Conservation (phyloP, 2,113 vertebrate species). For the Pseudopodoces humilis region DNA sequence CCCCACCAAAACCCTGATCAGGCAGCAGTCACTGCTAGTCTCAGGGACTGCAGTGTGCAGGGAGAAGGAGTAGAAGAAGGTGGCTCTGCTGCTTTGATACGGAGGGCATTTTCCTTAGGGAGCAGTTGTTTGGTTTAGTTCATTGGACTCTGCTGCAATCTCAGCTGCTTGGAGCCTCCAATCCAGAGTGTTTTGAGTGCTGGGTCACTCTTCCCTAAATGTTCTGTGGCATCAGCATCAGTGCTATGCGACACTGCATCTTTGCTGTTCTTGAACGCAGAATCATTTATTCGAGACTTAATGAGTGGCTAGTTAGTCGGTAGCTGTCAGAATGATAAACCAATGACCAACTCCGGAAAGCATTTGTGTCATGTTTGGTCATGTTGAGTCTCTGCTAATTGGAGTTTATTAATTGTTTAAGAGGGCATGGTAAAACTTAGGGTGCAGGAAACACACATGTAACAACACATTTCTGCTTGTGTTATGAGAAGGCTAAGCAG, state of each 20-base stretch:
- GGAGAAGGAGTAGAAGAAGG: background rate
- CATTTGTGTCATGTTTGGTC: background rate
- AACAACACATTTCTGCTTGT: background rate
- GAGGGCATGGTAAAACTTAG: background rate
- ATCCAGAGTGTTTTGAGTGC: background rate
- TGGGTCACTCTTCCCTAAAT: background rate
- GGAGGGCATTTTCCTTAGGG: background rate
- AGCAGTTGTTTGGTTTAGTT: background rate
- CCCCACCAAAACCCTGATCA: background rate
- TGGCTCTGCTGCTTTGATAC: background rate
- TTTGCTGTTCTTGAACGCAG: background rate
- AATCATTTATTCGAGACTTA: background rate
- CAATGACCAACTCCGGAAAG: background rate
- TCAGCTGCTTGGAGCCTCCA: background rate
- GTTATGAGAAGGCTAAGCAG: background rate
- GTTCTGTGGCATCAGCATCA: background rate
- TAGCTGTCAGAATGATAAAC: background rate
- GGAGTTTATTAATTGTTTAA: background rate
- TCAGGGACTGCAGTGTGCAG: rapidly evolving
- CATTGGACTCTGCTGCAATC: background rate
- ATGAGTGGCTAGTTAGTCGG: background rate
- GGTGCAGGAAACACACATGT: background rate
- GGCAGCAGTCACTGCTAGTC: background rate
- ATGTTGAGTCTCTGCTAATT: background rate
- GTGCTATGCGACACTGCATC: background rate